Evolutionary conservation across 2,113 vertebrate genomes (phyloP), one percentile per base, ranked within the genome.

Genomic region (Strigops habroptila): DNA sequence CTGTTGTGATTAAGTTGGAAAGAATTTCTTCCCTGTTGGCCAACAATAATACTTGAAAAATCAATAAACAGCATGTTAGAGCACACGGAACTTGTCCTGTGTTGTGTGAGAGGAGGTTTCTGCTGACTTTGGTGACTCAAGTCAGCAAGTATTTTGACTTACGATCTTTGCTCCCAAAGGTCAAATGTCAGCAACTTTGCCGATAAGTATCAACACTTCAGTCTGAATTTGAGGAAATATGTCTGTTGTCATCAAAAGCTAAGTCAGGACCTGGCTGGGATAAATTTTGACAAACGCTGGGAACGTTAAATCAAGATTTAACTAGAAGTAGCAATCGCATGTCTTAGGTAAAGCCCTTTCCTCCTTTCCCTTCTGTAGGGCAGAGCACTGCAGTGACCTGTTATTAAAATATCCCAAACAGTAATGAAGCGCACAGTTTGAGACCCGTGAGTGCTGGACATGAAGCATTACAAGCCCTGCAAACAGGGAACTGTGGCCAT

Each of bases 1-100:
- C 76, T 90, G 79, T 94, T 73, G 97, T 98, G 98, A 98, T 98
- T 98, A 98, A 98, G 98, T 98, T 98, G 98, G 97, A 52, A 64
- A 97, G 97, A 97, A 98, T 98, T 98, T 98, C 96, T 96, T 97
- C 98, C 97, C 74, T 69, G 60, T 86, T 98, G 98, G 93, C 97
- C 97, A 97, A 97, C 81, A 94, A 98, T 98, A 98, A 98, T 98
- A 98, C 64, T 91, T 3, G 28, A 95, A 83, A 97, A 97, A 98
- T 98, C 98, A 98, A 98, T 98, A 98, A 98, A 97, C 96, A 97
- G 94, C 51, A 17, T 97, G 97, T 78, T 88, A 96, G 96, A 97
- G 96, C 91, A 86, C 95, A 85, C 11, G 0, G 37, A 90, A 85
- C 69, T 87, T 91, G 73, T 96, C 88, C 44, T 71, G 79, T 55